A percentile compares a stretch with the other conserved stretches of the same genome.
phyloP scores from a whole-genome alignment of 2,888 invertebrate genomes.

The Drosophila anomalata region DNA sequence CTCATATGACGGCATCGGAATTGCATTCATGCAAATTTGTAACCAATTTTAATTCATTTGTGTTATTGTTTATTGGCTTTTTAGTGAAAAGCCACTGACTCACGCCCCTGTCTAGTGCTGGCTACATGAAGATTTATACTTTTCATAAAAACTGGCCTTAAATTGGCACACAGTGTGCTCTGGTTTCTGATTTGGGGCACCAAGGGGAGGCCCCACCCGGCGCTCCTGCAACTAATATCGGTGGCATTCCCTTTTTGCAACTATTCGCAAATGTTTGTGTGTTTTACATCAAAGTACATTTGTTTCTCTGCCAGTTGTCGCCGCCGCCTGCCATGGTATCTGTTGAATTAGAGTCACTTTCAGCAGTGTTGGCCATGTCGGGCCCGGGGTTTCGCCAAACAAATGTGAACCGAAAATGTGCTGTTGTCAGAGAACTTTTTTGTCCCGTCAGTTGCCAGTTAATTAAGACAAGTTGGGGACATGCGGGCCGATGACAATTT shows the following conservation, averaged over 20 bases:
- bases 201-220: constrained; percentile 8
- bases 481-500: constrained; percentile 24
- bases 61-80: constrained; percentile 15
- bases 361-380: constrained; percentile 46
- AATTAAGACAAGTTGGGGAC: constrained; percentile 53
- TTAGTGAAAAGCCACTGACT: constrained; percentile 31
- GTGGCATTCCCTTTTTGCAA: constrained; percentile 39
- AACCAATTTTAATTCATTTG: constrained; percentile 35
- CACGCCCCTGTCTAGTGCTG: constrained; percentile 2
- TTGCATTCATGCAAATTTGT: constrained; percentile 29
- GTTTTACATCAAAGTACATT: constrained; percentile 75
- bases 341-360: constrained; percentile 58
- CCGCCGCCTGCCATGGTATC: constrained; percentile 8
- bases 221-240: constrained; percentile 41
- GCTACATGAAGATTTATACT: constrained; percentile 32
- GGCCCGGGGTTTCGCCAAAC: constrained; percentile 35
- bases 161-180: constrained; percentile 39
- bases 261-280: constrained; percentile 51
- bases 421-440: constrained; percentile 24
- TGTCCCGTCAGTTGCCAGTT: constrained; percentile 36
- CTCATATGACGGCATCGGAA: constrained; percentile 24
- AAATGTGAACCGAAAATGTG: constrained; percentile 55
- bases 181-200: constrained; percentile 15
- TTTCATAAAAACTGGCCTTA: constrained; percentile 21
- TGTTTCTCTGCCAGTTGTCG: constrained; percentile 59